Percentiles rank a stretch among this genome's conserved stretches.
Evolutionary conservation across 1,140 invertebrate species (phyloP).

Genomic region (Brachionus asplanchnoidis): DNA sequence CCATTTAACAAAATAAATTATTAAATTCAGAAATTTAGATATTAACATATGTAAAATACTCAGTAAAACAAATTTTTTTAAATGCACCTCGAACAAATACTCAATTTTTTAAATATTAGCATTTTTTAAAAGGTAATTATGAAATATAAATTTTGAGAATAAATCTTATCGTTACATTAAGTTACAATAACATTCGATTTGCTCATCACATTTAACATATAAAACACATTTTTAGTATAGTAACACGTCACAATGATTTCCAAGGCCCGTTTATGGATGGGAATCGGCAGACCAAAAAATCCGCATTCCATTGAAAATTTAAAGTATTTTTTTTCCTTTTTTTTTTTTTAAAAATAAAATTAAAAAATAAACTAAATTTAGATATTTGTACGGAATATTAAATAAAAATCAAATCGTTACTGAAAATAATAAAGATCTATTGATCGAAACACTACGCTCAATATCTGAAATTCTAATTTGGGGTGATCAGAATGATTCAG

Average conservation of each 20-base stretch:
- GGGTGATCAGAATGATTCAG: conserved; percentile 99
- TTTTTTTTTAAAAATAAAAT: not conserved
- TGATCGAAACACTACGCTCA: conserved; percentile 92
- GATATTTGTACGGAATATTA: conserved; percentile 62
- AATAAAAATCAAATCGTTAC: conserved; percentile 93
- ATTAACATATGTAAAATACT: not conserved
- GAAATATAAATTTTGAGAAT: not conserved
- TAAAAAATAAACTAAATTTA: not conserved
- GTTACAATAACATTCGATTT: not conserved
- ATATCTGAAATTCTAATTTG: conserved; percentile 99
- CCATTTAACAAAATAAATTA: not conserved
- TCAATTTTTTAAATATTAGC: not conserved
- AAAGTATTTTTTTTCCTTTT: conserved; percentile 64
- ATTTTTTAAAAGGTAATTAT: not conserved
- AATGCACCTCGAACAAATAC: not conserved
- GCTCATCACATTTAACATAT: not conserved
- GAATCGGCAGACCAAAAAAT: conserved; percentile 73
- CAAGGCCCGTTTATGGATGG: conserved; percentile 30
- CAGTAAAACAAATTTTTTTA: not conserved
- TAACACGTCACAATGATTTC: conserved; percentile 12
- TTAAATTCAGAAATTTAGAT: not conserved
- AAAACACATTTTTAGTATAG: not conserved
- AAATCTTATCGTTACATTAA: not conserved
- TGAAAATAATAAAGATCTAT: conserved; percentile 81
- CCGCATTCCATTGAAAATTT: conserved; percentile 89